These are phyloP conservation scores for Ataeniobius toweri DNA, from an alignment of 2,797 vertebrate species.

Conservation along the genomic window DNA sequence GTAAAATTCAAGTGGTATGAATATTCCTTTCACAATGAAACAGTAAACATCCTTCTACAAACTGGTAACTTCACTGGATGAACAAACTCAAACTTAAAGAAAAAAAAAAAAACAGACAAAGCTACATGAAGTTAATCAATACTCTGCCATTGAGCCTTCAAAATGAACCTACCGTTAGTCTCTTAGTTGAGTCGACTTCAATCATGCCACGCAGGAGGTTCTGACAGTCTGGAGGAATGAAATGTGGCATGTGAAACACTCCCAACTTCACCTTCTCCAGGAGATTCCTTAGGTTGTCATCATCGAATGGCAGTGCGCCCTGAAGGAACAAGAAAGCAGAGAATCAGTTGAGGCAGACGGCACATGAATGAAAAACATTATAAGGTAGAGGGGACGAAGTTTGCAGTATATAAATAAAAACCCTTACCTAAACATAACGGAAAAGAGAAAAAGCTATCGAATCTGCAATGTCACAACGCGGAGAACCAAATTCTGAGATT, in stretches of 20 bases:
- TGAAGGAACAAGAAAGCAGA: slow-evolving; percentile 66
- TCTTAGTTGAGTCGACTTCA: slow-evolving; percentile 95
- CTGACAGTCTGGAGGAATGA: slow-evolving; percentile 98
- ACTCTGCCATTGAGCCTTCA: background rate
- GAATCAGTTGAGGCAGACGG: slow-evolving; percentile 31
- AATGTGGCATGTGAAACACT: slow-evolving; percentile 99
- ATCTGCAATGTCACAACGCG: slow-evolving; percentile 32
- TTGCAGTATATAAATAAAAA: slow-evolving; percentile 15
- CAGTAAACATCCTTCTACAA: too few relatives aligned
- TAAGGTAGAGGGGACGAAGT: background rate
- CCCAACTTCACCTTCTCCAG: slow-evolving; percentile 98
- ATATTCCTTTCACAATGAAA: background rate
- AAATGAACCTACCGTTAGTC: slow-evolving; percentile 86
- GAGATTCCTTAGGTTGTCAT: slow-evolving; percentile 97
- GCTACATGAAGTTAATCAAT: background rate
- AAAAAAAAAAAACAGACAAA: background rate
- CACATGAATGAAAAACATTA: slow-evolving; percentile 16
- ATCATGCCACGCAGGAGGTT: slow-evolving; percentile 98
- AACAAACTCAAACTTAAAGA: background rate
- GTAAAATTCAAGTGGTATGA: background rate
- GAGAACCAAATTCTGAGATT: slow-evolving; percentile 40
- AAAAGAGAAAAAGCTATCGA: slow-evolving; percentile 27
- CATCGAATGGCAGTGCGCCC: slow-evolving; percentile 96
- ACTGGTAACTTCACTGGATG: background rate
- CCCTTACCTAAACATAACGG: slow-evolving; percentile 15